Percentiles rank a stretch among this genome's conserved stretches.
phyloP scores from a whole-genome alignment of 2,888 invertebrate genomes.

The Ctenicera cuprea region DNA sequence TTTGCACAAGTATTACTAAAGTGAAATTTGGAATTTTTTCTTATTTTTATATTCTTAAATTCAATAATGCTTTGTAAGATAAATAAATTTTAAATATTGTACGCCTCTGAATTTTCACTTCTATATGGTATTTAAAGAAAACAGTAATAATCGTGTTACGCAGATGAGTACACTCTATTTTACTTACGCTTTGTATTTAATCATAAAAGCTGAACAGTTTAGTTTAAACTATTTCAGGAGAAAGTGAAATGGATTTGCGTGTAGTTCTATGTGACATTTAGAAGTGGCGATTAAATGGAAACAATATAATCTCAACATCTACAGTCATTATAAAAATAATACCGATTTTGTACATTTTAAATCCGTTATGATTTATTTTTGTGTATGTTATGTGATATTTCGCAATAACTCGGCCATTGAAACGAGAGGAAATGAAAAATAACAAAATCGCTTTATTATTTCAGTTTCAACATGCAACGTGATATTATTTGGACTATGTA shows the following conservation, averaged over 20 bases:
- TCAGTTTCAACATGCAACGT: constrained; percentile 16
- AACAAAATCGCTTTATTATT: too few relatives aligned
- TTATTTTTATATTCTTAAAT: too few relatives aligned
- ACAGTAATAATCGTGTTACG: constrained; percentile 41
- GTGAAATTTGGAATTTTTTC: too few relatives aligned
- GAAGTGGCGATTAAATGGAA: background rate
- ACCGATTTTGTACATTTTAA: background rate
- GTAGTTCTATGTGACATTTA: constrained; percentile 31
- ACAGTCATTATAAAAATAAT: background rate
- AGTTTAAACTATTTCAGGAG: constrained; percentile 30
- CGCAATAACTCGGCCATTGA: too few relatives aligned
- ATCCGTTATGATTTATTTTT: too few relatives aligned
- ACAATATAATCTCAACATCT: background rate
- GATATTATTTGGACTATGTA: constrained; percentile 16
- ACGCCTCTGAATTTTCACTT: constrained; percentile 5
- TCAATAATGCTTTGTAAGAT: too few relatives aligned
- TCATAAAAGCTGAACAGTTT: constrained; percentile 48
- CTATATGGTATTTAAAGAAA: constrained; percentile 26
- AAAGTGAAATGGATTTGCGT: constrained; percentile 38
- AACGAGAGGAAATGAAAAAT: too few relatives aligned
- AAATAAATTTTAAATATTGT: too few relatives aligned
- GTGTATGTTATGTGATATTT: too few relatives aligned
- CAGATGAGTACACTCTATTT: constrained; percentile 47
- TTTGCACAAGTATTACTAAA: too few relatives aligned
- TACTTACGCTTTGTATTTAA: constrained; percentile 41